Conservation (phyloP, 2,113 vertebrate genomes). For the Lichenostomus cassidix region DNA sequence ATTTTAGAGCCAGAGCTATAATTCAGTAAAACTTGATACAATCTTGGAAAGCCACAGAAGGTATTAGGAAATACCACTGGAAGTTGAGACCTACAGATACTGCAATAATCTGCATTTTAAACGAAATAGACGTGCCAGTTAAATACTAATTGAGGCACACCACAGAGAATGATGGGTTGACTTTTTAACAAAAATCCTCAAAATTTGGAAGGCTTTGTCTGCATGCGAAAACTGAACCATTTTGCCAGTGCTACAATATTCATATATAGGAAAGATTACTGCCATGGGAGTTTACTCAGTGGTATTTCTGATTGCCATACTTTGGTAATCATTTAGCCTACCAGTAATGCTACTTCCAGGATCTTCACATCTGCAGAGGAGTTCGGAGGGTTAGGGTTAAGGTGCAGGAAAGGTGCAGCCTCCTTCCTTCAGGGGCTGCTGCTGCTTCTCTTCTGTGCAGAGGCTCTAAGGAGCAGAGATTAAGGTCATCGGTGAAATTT, state of each 20-base stretch:
- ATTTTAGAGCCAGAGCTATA: slow-evolving; percentile 32
- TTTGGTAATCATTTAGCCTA: neutral
- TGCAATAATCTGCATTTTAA: neutral
- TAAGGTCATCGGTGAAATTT: neutral
- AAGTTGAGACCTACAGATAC: neutral
- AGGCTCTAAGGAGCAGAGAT: neutral
- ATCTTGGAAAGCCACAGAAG: slow-evolving; percentile 22
- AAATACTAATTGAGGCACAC: neutral
- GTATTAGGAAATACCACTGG: neutral
- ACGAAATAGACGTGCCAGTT: neutral
- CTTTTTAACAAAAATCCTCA: neutral
- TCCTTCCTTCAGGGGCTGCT: neutral
- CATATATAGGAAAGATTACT: neutral
- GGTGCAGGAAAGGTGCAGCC: neutral
- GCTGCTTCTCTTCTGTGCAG: neutral
- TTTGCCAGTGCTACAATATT: neutral
- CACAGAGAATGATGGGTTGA: neutral
- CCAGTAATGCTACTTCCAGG: neutral
- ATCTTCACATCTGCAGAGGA: neutral
- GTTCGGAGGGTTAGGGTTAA: neutral
- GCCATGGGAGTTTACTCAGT: neutral
- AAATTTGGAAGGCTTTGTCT: neutral
- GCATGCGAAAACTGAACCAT: neutral
- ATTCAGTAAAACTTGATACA: slow-evolving; percentile 48
- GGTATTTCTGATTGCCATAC: neutral